Evolutionary conservation across 1,140 invertebrate genomes (phyloP), one percentile per base, ranked within the genome.

Genomic region (Drosophila quadrilineata): DNA sequence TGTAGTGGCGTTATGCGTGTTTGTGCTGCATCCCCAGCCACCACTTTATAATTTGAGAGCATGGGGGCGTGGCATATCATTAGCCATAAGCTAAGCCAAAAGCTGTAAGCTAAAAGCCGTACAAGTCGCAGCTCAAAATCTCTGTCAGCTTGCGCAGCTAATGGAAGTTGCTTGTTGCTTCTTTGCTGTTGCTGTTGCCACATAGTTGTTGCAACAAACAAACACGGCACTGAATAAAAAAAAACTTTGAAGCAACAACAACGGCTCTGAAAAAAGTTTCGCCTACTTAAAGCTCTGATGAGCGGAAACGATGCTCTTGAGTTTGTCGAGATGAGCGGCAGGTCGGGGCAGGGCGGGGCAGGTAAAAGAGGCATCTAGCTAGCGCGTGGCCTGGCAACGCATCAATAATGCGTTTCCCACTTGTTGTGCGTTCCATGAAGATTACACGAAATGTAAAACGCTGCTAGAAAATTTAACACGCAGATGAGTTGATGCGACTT

Each of bases 81-180:
- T 79, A 79, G 76, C 56, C 67, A 43, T 6, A n/a, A 57, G 52
- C 65, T 64, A 63, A 75, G 63, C 48, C 31, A 6, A 46, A 63
- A 63, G 50, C 31, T 43, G 19, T 40, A 59, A 59, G 56, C 56
- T 21, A 48, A 28, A 54, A 54, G 59, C 24, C 21, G n/a, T 26
- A 2, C 22, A n/a, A n/a, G n/a, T n/a, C n/a, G 0, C 24, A 26
- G 14, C 59, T 50, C 22, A 16, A 43, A 14, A 8, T 0, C 10
- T 3, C 28, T 21, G 10, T 38, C 74, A 80, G 74, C 70, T 67
- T 36, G 48, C 49, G 64, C 48, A 69, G 76, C 71, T 80, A 80
- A 80, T 80, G 75, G 75, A 82, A 82, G 52, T 71, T 75, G 57
- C 75, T 75, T 80, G 75, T 79, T 79, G 71, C 36, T 40, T 33